Evolutionary conservation across 2,113 vertebrate genomes (phyloP), one percentile per base, ranked within the genome.

Genomic region (Tichodroma muraria): DNA sequence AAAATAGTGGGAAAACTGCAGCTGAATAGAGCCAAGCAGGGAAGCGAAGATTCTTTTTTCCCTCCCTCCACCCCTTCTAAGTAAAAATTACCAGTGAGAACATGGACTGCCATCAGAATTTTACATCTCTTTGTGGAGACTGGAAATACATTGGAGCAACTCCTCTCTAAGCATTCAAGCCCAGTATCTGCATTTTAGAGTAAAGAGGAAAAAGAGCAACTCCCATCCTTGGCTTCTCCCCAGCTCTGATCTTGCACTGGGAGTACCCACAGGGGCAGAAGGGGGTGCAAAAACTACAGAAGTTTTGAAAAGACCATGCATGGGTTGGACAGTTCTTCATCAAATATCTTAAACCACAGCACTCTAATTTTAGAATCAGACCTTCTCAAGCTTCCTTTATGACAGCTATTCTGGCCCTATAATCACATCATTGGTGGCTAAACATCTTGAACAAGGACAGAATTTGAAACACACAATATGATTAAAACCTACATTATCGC

Each of bases 361-460:
- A 22, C 49, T 91, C 91, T 94, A 91, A 94, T 54, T 53, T 96
- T 96, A 96, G 94, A 90, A 57, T 80, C 80, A 91, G 80, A 73
- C 73, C 90, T 91, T 77, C 76, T 69, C 49, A 27, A 75, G 82
- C 95, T 94, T 95, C 85, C 95, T 95, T 76, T 78, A 18, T 33
- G 82, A 90, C 93, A 95, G 88, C 90, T 88, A 68, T 78, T 91
- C 82, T 95, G 92, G 88, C 90, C 92, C 54, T 49, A 5, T 95
- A 95, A 95, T 96, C 95, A 90, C 88, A 95, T 95, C 88, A 95
- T 5, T 93, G 85, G 93, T 94, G 93, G 93, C 92, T 75, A 92
- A 95, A 89, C 70, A 64, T 95, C 94, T 97, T 38, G 82, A 80
- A 68, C 93, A 56, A 95, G 88, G 90, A 93, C 95, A 95, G 90